Base-by-base conservation (phyloP, 2,888 invertebrate genomes). In the Temnothorax ravouxi region DNA sequence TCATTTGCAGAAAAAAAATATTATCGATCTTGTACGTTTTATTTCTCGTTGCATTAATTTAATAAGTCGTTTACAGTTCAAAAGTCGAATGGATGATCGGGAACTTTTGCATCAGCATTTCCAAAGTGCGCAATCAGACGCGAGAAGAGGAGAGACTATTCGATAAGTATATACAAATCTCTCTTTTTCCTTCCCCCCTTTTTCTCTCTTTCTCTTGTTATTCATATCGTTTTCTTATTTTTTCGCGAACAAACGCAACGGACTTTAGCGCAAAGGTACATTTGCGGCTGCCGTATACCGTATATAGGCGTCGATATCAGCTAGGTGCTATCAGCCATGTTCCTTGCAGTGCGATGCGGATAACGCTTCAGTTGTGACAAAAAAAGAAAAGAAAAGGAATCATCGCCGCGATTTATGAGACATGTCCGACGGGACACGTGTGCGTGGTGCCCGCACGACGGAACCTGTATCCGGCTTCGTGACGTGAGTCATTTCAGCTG, bases 401-500 rank as follows among this genome's bases (percentile, higher is more conserved):
- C 3, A 11, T 5, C 50, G 67, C 1, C 21, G 29, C 52, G 54
- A 67, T 77, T 77, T 77, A 67, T 29, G 6, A 6, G 34, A 6
- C 34, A 34, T 34, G 34, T 6, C 6, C 34, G 34, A 34, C 34
- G 66, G 25, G 34, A 4, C 52, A n/a, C n/a, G 52, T 34, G 34
- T 34, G 18, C 34, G 75, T 54, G 47, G 77, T 41, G n/a, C 29
- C 54, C 52, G 25, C 34, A 62, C 41, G 61, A 61, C 21, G 44
- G n/a, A 79, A 44, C 77, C 67, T 79, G 54, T 67, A 79, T 67
- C 77, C 77, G 67, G 77, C 67, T 79, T 21, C 9, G 67, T 56
- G 44, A 67, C 77, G 21, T 79, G 77, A 79, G 77, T 79, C 77
- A 79, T 56, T 79, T 56, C 77, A 79, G 44, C 44, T 79, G 77